A percentile compares a stretch with the other conserved stretches of the same genome.
Conservation (phyloP, 2,888 invertebrate genomes). For the Subacronicta megacephala region DNA sequence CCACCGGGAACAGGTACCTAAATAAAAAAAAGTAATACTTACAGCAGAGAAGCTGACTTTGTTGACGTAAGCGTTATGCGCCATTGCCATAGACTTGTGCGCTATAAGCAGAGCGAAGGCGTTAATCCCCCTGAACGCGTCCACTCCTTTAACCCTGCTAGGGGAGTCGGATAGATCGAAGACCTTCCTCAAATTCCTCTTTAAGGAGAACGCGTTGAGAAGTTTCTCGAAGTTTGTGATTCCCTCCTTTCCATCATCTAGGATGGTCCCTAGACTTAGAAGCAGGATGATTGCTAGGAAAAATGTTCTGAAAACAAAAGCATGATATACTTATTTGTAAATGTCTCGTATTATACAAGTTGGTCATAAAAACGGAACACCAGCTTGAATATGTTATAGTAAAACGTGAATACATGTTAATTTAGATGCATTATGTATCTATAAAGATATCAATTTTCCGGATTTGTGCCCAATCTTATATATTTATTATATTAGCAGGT, state of each 20-base stretch:
- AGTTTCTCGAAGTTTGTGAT: constrained; percentile 84
- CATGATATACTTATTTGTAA: too few relatives aligned
- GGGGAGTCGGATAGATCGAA: constrained; percentile 79
- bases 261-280: constrained; percentile 79
- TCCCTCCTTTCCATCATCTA: constrained; percentile 83
- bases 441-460: too few relatives aligned
- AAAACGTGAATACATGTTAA: too few relatives aligned
- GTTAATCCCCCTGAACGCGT: constrained; percentile 88
- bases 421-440: too few relatives aligned
- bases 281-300: constrained; percentile 80
- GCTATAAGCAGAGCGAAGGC: constrained; percentile 88
- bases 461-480: too few relatives aligned
- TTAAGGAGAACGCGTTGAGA: constrained; percentile 86
- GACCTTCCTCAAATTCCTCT: constrained; percentile 82
- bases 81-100: constrained; percentile 90
- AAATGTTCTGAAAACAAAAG: constrained; percentile 79
- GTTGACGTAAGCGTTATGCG: constrained; percentile 89
- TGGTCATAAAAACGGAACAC: too few relatives aligned
- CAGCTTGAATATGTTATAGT: too few relatives aligned
- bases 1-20: too few relatives aligned
- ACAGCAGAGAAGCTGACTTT: constrained; percentile 88
- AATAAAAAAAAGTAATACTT: constrained; percentile 52
- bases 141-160: constrained; percentile 83
- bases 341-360: too few relatives aligned
- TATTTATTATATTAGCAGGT: too few relatives aligned